Evolutionary conservation across 2,797 vertebrate genomes (phyloP).

Genomic region (Sparidentex hasta): DNA sequence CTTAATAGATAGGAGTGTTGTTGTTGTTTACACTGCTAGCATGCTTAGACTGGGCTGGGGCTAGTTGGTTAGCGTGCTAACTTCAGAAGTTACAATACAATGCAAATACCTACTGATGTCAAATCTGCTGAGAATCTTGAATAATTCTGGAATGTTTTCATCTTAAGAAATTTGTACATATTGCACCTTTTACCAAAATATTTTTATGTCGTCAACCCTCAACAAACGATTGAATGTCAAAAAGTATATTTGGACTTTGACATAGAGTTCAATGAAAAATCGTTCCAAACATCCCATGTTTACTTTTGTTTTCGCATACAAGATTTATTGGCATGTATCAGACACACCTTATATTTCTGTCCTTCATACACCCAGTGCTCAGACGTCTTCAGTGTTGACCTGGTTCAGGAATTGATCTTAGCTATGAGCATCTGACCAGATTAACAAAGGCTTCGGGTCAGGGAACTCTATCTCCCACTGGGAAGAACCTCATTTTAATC

Average conservation of each 20-base stretch:
- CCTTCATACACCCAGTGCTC: background rate
- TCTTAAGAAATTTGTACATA: too few species aligned
- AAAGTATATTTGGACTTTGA: background rate
- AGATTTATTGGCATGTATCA: background rate
- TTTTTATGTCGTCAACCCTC: background rate
- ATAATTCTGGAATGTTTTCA: background rate
- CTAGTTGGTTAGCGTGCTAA: too few species aligned
- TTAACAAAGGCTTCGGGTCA: conserved; percentile 41
- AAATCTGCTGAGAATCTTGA: too few species aligned
- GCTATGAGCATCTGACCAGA: conserved; percentile 17
- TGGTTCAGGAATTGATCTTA: conserved; percentile 17
- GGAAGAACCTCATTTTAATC: conserved; percentile 47
- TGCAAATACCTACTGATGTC: too few species aligned
- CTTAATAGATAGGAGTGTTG: background rate
- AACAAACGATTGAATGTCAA: background rate
- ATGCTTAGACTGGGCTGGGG: too few species aligned
- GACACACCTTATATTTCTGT: background rate
- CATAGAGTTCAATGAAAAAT: background rate
- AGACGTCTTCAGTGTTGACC: background rate
- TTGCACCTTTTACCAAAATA: background rate
- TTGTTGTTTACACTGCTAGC: too few species aligned
- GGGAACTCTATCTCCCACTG: conserved; percentile 4
- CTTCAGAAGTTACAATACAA: too few species aligned
- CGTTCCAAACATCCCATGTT: background rate
- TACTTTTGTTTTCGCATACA: background rate